Conservation (phyloP, 2,888 invertebrate species). For the Smittia aterrima region DNA sequence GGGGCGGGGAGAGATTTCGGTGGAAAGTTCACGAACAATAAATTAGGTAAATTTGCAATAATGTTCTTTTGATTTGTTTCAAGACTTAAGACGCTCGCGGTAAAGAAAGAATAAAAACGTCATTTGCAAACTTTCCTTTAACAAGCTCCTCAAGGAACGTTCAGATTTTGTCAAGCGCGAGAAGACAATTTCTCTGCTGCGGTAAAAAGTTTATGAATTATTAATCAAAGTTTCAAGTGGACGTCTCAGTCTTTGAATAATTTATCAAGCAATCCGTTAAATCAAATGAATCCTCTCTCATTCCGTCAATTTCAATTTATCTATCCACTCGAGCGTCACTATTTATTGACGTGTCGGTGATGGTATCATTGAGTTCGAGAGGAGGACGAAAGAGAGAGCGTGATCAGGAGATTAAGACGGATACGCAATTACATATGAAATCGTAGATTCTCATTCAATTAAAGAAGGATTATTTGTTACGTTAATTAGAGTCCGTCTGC, state of each 20-base stretch:
- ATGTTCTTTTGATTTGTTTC: not conserved
- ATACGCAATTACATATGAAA: conserved; percentile 18
- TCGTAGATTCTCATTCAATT: conserved; percentile 37
- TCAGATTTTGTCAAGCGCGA: no score
- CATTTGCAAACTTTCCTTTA: no score
- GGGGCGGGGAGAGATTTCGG: not conserved
- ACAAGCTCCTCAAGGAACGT: no score
- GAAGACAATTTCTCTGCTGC: no score
- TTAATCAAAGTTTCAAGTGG: no score
- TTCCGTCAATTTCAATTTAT: not conserved
- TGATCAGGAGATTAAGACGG: not conserved
- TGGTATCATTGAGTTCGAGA: not conserved
- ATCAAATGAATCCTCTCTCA: not conserved
- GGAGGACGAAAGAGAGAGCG: not conserved
- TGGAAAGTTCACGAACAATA: not conserved
- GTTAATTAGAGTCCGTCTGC: conserved; percentile 34
- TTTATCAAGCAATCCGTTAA: not conserved
- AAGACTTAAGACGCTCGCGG: not conserved
- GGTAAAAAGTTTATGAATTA: no score
- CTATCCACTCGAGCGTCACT: not conserved
- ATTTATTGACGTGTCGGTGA: not conserved
- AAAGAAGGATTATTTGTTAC: conserved; percentile 33
- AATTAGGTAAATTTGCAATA: not conserved
- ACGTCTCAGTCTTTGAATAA: no score
- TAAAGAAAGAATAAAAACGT: no score